phyloP scores from a whole-genome alignment of 2,797 vertebrate genomes.

The Halcyon leucocephala region DNA sequence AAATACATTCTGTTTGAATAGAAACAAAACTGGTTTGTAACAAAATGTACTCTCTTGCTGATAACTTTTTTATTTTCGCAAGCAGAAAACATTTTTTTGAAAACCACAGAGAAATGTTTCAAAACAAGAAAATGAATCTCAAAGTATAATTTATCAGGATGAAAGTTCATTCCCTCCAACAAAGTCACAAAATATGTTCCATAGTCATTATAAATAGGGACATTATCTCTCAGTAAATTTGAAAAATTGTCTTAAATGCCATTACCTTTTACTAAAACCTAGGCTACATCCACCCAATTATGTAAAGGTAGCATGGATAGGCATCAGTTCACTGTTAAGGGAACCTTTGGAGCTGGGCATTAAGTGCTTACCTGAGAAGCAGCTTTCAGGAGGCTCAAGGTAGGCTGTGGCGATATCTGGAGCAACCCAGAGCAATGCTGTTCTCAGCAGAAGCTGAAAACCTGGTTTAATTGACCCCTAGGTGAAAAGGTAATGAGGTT shows the following conservation, averaged over 20 bases:
- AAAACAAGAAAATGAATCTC: background rate
- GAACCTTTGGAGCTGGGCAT: background rate
- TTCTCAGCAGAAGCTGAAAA: background rate
- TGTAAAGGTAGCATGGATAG: background rate
- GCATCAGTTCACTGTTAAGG: background rate
- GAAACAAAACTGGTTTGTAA: background rate
- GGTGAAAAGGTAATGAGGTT: fast-evolving
- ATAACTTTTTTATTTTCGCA: background rate
- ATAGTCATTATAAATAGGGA: background rate
- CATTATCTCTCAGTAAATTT: background rate
- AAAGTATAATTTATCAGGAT: background rate
- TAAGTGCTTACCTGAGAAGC: background rate
- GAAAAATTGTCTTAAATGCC: background rate
- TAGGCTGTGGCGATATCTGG: background rate
- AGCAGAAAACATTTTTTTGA: background rate
- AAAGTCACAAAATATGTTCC: background rate
- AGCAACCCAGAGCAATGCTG: background rate
- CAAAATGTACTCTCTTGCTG: background rate
- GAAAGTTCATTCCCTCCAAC: background rate
- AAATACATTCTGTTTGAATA: background rate
- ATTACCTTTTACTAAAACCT: background rate
- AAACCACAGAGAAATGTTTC: background rate
- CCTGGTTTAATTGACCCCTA: background rate
- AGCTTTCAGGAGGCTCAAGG: background rate
- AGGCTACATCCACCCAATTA: background rate